Evolutionary conservation across 2,797 vertebrate genomes (phyloP).

Genomic region (Acanthopagrus latus): DNA sequence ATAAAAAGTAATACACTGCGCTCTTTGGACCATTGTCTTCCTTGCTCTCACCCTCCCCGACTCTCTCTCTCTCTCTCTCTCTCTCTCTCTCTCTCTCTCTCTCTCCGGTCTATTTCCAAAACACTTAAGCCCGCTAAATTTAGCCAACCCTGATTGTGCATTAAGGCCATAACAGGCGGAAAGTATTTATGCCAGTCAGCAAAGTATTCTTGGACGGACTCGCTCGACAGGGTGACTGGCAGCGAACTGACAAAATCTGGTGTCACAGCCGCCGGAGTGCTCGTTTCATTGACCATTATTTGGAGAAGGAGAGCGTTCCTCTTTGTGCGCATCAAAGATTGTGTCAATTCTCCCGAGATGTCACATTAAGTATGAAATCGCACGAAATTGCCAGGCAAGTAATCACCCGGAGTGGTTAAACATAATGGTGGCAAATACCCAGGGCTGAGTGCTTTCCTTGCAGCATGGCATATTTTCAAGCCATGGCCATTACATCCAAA

Average conservation of each 20-base stretch:
- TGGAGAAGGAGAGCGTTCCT: conserved; percentile 10
- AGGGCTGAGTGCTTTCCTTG: conserved; percentile 46
- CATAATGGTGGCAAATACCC: conserved; percentile 45
- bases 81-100: conserved; percentile 27
- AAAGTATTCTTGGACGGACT: conserved; percentile 50
- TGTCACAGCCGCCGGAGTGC: neutral
- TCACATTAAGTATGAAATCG: conserved; percentile 51
- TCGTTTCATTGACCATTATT: conserved; percentile 31
- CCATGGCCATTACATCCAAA: conserved; percentile 45
- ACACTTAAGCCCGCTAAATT: conserved; percentile 52
- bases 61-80: conserved; percentile 31
- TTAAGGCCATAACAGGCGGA: conserved; percentile 45
- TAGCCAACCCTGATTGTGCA: conserved; percentile 46
- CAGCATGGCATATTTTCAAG: conserved; percentile 47
- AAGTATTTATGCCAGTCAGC: conserved; percentile 60
- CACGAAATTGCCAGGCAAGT: conserved; percentile 59
- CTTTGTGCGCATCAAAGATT: conserved; percentile 25
- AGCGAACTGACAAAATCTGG: conserved; percentile 30
- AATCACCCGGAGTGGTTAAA: conserved; percentile 51
- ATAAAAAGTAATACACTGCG: conserved; percentile 49
- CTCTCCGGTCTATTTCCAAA: conserved; percentile 38
- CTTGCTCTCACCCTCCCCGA: conserved; percentile 10
- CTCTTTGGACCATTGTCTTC: conserved; percentile 18
- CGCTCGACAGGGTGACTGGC: conserved; percentile 30
- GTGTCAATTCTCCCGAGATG: conserved; percentile 25